phyloP scores from a whole-genome alignment of 2,888 invertebrate species.

The Lysandra coridon region DNA sequence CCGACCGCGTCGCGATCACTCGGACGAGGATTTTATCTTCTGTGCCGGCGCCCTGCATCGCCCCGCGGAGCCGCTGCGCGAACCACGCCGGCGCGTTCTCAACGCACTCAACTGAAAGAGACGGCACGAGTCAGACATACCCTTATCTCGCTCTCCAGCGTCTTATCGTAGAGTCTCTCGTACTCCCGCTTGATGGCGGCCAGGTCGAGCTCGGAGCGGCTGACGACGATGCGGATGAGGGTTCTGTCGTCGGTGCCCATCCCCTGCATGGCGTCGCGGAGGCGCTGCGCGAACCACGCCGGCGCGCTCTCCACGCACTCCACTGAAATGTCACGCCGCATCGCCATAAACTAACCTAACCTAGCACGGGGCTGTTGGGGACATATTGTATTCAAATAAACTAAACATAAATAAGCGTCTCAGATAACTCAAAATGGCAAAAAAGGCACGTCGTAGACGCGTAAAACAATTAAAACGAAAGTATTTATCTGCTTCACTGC shows the following conservation, averaged over 20 bases:
- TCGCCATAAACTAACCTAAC: not conserved
- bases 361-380: not conserved
- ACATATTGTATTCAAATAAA: too few species aligned
- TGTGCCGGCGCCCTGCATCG: constrained; percentile 86
- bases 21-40: constrained; percentile 85
- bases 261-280: constrained; percentile 85
- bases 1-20: constrained; percentile 83
- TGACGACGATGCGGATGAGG: constrained; percentile 85
- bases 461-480: too few species aligned
- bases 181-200: constrained; percentile 85
- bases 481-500: too few species aligned
- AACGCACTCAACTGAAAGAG: constrained; percentile 84
- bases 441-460: too few species aligned
- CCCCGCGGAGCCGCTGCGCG: constrained; percentile 83
- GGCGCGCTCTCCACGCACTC: constrained; percentile 84
- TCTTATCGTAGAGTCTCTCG: constrained; percentile 85
- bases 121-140: constrained; percentile 59
- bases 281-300: constrained; percentile 84
- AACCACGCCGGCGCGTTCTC: constrained; percentile 85
- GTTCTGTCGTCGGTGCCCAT: constrained; percentile 86
- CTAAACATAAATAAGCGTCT: too few species aligned
- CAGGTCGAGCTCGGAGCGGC: constrained; percentile 85
- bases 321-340: constrained; percentile 69
- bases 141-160: constrained; percentile 82
- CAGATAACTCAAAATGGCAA: too few species aligned